Percentiles rank a stretch among this genome's conserved stretches.
These are phyloP conservation scores for Pampusana beccarii DNA, from an alignment of 2,113 vertebrate genomes.

Conservation along the genomic window DNA sequence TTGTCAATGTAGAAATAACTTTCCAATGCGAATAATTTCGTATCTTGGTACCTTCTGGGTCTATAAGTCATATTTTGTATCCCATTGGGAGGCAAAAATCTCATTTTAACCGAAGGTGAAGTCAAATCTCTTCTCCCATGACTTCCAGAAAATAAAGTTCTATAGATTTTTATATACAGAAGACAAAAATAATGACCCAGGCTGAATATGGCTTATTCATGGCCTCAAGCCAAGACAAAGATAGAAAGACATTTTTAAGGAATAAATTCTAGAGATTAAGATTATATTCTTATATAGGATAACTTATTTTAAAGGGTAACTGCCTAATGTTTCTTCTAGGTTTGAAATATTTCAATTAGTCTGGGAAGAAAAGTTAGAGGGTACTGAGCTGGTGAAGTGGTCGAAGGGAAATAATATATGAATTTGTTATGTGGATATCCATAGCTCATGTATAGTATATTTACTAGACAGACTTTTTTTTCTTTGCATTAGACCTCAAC, in stretches of 20 bases:
- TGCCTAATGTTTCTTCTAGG: not conserved
- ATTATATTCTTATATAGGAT: not conserved
- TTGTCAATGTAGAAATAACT: not conserved
- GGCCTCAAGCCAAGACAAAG: constrained; percentile 10
- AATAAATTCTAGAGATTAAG: constrained; percentile 1
- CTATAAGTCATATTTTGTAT: not conserved
- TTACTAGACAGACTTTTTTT: not conserved
- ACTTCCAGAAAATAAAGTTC: constrained; percentile 12
- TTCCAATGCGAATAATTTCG: not conserved
- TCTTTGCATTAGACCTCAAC: not conserved
- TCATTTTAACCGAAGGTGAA: constrained; percentile 9
- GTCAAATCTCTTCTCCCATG: not conserved
- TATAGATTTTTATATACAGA: not conserved
- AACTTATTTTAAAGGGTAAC: not conserved
- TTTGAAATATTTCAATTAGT: not conserved
- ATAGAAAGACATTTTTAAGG: not conserved
- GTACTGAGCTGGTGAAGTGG: not conserved
- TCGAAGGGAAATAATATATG: not conserved
- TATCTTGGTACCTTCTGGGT: not conserved
- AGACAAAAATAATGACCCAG: constrained; percentile 25
- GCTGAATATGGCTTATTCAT: not conserved
- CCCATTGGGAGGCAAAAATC: not conserved
- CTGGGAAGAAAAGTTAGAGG: not conserved
- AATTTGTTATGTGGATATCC: not conserved
- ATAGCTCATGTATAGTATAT: not conserved